Evolutionary conservation across 2,113 vertebrate species (phyloP).

Genomic region (Dipodomys merriami): DNA sequence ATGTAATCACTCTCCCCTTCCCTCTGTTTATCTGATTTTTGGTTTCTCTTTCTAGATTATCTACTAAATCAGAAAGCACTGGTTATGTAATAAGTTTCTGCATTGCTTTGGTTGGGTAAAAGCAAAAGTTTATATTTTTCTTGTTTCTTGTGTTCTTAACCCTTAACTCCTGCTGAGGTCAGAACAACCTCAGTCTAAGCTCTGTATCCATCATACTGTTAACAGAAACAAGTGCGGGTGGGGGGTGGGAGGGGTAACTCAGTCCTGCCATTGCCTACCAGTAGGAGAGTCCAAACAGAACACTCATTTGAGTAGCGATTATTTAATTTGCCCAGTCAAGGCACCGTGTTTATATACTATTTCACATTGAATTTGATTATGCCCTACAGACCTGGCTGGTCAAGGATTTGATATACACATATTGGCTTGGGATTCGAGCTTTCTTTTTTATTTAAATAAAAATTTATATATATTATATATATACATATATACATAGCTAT

Average conservation of each 20-base stretch:
- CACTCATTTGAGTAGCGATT: constrained; percentile 90
- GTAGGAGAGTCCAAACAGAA: constrained; percentile 91
- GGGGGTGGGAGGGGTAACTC: constrained; percentile 79
- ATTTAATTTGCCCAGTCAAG: constrained; percentile 92
- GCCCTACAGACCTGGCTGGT: constrained; percentile 92
- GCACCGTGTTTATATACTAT: constrained; percentile 92
- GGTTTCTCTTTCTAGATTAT: constrained; percentile 78
- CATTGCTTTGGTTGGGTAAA: constrained; percentile 92
- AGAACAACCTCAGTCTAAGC: constrained; percentile 86
- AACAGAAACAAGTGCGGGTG: constrained; percentile 83
- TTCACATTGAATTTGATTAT: constrained; percentile 94
- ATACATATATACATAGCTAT: constrained; percentile 89
- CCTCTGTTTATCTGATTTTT: constrained; percentile 61
- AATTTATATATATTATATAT: constrained; percentile 87
- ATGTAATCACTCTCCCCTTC: neutral
- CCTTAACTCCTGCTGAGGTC: constrained; percentile 88
- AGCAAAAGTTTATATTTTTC: constrained; percentile 89
- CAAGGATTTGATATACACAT: constrained; percentile 91
- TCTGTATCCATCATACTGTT: constrained; percentile 87
- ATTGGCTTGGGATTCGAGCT: constrained; percentile 93
- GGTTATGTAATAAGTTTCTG: constrained; percentile 92
- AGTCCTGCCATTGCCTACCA: constrained; percentile 91
- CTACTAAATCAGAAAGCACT: constrained; percentile 88
- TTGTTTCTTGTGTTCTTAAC: constrained; percentile 86
- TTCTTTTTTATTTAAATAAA: constrained; percentile 92